phyloP scores from a whole-genome alignment of 1,140 invertebrate genomes.

The Conus betulinus region DNA sequence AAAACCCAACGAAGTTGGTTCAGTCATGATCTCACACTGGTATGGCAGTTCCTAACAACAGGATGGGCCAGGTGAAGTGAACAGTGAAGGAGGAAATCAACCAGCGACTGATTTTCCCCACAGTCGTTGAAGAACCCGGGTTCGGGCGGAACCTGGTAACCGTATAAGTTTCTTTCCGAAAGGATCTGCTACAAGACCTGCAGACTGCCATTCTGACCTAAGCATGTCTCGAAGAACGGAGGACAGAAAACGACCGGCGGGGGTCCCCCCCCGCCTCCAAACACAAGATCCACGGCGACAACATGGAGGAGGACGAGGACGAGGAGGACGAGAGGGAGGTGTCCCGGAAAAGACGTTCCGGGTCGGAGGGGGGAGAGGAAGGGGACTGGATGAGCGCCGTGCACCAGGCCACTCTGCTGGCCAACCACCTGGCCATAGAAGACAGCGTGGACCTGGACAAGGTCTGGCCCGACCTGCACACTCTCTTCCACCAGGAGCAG shows the following conservation, averaged over 20 bases:
- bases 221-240: neutral
- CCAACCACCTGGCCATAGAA: constrained; percentile 39
- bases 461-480: constrained; percentile 27
- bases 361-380: neutral
- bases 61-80: too few species aligned
- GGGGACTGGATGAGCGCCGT: constrained; percentile 24
- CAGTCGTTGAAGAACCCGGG: too few species aligned
- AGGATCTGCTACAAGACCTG: too few species aligned
- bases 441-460: constrained; percentile 42
- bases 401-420: constrained; percentile 32
- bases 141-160: too few species aligned
- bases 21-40: too few species aligned
- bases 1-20: too few species aligned
- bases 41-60: too few species aligned
- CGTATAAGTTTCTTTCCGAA: too few species aligned
- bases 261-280: neutral
- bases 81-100: too few species aligned
- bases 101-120: too few species aligned
- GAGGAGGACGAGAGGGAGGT: neutral
- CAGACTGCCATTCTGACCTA: too few species aligned
- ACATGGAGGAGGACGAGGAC: neutral
- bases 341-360: neutral
- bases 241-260: neutral
- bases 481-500: constrained; percentile 22
- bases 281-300: neutral